Evolutionary conservation across 2,888 invertebrate genomes (phyloP), one percentile per base, ranked within the genome.

Genomic region (Melanchra persicariae): DNA sequence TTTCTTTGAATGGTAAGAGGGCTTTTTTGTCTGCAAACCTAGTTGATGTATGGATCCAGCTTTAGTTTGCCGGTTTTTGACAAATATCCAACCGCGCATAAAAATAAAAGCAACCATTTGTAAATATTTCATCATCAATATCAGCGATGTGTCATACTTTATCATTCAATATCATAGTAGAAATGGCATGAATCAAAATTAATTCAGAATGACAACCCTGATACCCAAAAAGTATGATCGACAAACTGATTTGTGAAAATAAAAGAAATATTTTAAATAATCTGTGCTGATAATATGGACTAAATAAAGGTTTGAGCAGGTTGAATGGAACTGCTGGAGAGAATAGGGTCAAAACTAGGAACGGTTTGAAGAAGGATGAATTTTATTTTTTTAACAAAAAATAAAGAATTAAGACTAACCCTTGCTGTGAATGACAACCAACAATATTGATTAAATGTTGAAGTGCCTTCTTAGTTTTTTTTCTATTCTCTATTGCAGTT

Each of bases 171-270:
- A 60, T 8, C 26, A 15, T 74, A 51, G 51, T 37, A 49, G 49
- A 61, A 52, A 65, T 43, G 49, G 81, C 77, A 71, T 68, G 82
- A 58, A 47, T 54, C 30, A 61, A 57, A 1, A 45, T 26, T 34
- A 49, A 63, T 10, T 34, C 58, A 19, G 49, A 30, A 58, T 74
- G 19, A 57, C 17, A 71, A 77, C 49, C 67, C 34, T 62, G 54
- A 59, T 55, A 45, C 12, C 17, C 40, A 45, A 51, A 47, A 63
- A 81, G 82, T 68, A 72, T 51, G 26, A 68, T 79, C 82, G 82
- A 72, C 72, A 54, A 51, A 40, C n/a, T 51, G 47, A n/a, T 37
- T 47, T 24, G 24, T 74, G 26, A 19, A 43, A 3, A 17, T 24
- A 0, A 24, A 34, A 49, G 8, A 8, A 15, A 49, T 37, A 19